Evolutionary conservation across 2,113 vertebrate species (phyloP).

Genomic region (Forbesichthys papilliferus): DNA sequence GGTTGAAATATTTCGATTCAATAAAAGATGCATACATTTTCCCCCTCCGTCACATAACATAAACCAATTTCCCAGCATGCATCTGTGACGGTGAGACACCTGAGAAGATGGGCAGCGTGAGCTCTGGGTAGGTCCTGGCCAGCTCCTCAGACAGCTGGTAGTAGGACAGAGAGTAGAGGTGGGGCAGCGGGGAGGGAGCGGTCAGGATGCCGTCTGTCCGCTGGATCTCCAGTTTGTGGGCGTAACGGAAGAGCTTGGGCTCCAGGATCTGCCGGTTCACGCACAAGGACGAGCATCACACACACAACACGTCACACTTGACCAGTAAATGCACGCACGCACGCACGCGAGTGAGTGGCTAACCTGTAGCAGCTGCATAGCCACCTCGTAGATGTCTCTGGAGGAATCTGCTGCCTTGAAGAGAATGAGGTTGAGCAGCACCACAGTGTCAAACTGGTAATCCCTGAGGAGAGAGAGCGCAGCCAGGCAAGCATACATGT

Average conservation of each 20-base stretch:
- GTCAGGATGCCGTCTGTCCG: constrained; percentile 88
- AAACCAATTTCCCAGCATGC: too few relatives aligned
- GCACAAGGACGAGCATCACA: constrained; percentile 1
- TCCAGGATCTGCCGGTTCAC: constrained; percentile 87
- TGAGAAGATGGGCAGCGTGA: constrained; percentile 97
- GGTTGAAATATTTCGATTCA: too few relatives aligned
- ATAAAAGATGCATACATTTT: too few relatives aligned
- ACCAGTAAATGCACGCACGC: background rate
- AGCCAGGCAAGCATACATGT: background rate
- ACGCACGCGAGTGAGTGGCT: background rate
- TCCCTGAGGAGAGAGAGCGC: constrained; percentile 78
- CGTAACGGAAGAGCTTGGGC: constrained; percentile 98
- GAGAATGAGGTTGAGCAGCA: constrained; percentile 95
- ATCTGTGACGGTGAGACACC: constrained; percentile 67
- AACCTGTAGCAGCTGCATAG: constrained; percentile 99
- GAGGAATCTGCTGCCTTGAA: constrained; percentile 98
- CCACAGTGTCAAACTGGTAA: constrained; percentile 98
- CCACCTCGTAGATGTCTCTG: constrained; percentile 94
- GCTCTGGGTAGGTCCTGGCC: constrained; percentile 93
- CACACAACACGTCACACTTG: background rate
- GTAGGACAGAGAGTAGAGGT: constrained; percentile 94
- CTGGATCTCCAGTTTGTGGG: constrained; percentile 96
- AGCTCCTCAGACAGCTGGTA: constrained; percentile 97
- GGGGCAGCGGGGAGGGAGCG: constrained; percentile 89
- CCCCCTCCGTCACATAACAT: too few relatives aligned